Base-by-base conservation (phyloP, 2,888 invertebrate genomes). In the Lepidocyrtinus sp. region DNA sequence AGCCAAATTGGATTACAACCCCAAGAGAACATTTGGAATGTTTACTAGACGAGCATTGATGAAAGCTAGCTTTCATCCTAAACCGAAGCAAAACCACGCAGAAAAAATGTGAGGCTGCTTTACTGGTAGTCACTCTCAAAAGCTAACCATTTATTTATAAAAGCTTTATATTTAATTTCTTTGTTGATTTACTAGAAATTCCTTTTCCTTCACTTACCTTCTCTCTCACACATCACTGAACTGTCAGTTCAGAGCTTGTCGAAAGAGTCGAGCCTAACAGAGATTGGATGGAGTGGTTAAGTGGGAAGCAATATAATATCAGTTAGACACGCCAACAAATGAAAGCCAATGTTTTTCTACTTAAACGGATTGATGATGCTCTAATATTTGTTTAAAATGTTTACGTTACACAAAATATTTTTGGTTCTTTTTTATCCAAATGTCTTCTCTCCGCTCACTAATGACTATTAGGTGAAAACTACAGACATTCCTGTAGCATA, bases 1-100 rank as follows among this genome's bases (percentile, higher is more conserved):
- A 86, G 84, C 85, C 86, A 86, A 86, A 86, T 86, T 86, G 86
- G 84, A 86, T 86, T 86, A 86, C 85, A 86, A 83, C 85, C 86
- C 85, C 86, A 83, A 85, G 86, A 86, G 86, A 86, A 85, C 85
- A 85, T 86, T 86, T 85, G 76, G 82, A 80, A 83, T 85, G 85
- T 82, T 84, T 80, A 64, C 70, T 24, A 70, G 69, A 75, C 62
- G n/a, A 79, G 79, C 62, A 79, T 84, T 85, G 86, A 86, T 86
- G 85, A 86, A 86, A 86, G 82, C 81, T 75, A 85, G 82, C 82
- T 83, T 83, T 84, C 75, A 69, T 78, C 80, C 82, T 83, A 68
- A 17, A 68, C 21, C n/a, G 50, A 25, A 36, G 36, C 5, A 36
- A 36, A 36, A 36, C 36, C 36, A 36, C 36, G 12, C 36, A 36